Conservation (phyloP, 2,797 vertebrate genomes). For the Babyrousa celebensis region DNA sequence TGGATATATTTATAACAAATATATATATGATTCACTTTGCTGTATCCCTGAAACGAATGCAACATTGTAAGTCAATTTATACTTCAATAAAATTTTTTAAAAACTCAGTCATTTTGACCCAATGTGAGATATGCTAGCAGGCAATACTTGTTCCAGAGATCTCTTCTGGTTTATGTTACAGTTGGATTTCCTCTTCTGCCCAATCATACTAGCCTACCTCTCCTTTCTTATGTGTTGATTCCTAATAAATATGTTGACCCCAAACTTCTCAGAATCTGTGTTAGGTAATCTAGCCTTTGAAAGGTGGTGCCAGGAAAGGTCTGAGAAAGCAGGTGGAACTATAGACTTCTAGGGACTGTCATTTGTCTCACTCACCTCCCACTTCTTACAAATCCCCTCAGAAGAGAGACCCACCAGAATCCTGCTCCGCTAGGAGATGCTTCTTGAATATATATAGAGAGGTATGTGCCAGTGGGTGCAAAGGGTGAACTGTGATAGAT, state of each 20-base stretch:
- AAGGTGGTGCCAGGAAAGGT: background rate
- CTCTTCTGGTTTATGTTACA: background rate
- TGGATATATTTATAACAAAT: no score
- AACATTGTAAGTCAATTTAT: no score
- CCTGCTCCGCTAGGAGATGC: background rate
- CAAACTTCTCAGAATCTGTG: background rate
- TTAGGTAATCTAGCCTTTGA: background rate
- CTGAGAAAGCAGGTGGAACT: background rate
- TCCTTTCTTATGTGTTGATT: background rate
- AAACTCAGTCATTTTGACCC: background rate
- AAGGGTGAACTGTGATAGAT: background rate
- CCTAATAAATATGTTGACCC: background rate
- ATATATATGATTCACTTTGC: no score
- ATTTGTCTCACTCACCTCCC: background rate
- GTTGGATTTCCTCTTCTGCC: background rate
- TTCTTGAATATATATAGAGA: background rate
- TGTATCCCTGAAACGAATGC: no score
- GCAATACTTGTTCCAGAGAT: background rate
- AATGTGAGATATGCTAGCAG: background rate
- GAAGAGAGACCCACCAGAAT: background rate
- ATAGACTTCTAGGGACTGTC: background rate
- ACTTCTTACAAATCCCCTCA: background rate
- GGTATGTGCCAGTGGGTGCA: background rate
- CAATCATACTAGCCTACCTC: background rate
- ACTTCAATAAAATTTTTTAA: no score